Base-by-base conservation (phyloP, 1,140 invertebrate genomes). In the Pomphorhynchus laevis region DNA sequence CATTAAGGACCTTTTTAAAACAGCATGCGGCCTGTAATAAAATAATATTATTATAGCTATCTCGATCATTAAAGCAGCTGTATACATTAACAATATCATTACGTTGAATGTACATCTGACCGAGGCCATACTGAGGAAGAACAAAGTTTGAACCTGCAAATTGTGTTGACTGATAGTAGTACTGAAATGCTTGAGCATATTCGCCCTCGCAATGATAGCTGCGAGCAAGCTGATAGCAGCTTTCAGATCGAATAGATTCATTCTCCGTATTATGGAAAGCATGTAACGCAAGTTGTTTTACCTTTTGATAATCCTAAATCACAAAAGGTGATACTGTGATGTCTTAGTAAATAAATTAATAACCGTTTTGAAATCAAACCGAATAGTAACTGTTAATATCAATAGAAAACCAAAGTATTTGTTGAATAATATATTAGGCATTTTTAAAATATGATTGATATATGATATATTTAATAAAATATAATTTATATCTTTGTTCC, bases 191-290 rank as follows among this genome's bases (percentile, higher is more conserved):
- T 58, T 93, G 79, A 51, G 86, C 77, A 53, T 77, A 91, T 55
- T 93, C 80, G 9, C 69, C 69, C 62, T 69, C 39, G 9, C 21
- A 17, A 27, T 45, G 44, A 39, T 39, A 31, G 5, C 31, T 22
- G 17, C 86, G 58, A 0, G 82, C 89, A 34, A 98, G 58, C 50
- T 95, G 86, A 54, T 93, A 95, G 56, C 80, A 93, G 57, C 79
- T 89, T 58, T 98, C 89, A 2, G 84, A 82, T 40, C 80, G 62
- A 79, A 95, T 95, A 0, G 76, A 72, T 62, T 95, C 86, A 57
- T 93, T 95, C 56, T 95, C 84, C 0, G 86, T 91, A 52, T 91
- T 89, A 52, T 93, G 79, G 56, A 95, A 89, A 1, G 86, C 84
- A 54, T 93, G 80, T 1, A 89, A 57, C 0, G 84, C 82, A 40